These are phyloP conservation scores for Heterotilapia buettikoferi DNA, from an alignment of 2,113 vertebrate genomes.

Conservation along the genomic window DNA sequence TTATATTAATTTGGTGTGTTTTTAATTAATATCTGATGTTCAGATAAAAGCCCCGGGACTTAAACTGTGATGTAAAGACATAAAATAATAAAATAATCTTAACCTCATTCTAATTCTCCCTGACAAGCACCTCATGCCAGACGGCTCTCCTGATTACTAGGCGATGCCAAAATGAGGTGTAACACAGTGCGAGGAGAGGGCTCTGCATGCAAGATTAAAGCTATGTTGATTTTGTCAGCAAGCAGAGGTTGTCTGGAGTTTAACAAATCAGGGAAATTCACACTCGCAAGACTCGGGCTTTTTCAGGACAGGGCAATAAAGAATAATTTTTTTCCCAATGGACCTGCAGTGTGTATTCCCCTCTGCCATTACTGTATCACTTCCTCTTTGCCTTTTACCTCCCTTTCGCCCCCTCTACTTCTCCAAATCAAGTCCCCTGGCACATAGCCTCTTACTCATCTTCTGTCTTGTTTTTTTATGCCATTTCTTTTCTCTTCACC, in stretches of 20 bases:
- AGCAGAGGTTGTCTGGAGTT: slow-evolving; percentile 42
- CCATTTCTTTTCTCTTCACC: not conserved
- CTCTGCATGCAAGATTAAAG: slow-evolving; percentile 20
- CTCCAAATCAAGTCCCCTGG: not conserved
- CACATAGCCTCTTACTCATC: slow-evolving; percentile 1
- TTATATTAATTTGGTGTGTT: not conserved
- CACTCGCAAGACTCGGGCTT: not conserved
- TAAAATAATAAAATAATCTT: not conserved
- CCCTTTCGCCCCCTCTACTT: not conserved
- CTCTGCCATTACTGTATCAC: slow-evolving; percentile 20
- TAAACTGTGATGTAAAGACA: not conserved
- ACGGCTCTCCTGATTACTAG: not conserved
- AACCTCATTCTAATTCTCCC: not conserved
- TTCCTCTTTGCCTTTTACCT: slow-evolving; percentile 7
- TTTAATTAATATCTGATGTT: not conserved
- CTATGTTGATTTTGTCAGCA: slow-evolving; percentile 25
- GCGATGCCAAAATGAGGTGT: slow-evolving; percentile 12
- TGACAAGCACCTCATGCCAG: slow-evolving; percentile 15
- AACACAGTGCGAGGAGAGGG: not conserved
- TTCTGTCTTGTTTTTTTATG: not conserved
- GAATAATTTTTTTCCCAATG: not conserved
- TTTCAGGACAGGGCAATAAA: slow-evolving; percentile 25
- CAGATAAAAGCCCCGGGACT: not conserved
- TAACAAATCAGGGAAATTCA: not conserved
- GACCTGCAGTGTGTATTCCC: not conserved